Evolutionary conservation across 1,140 invertebrate genomes (phyloP), one percentile per base, ranked within the genome.

Genomic region (Oscheius sp.): DNA sequence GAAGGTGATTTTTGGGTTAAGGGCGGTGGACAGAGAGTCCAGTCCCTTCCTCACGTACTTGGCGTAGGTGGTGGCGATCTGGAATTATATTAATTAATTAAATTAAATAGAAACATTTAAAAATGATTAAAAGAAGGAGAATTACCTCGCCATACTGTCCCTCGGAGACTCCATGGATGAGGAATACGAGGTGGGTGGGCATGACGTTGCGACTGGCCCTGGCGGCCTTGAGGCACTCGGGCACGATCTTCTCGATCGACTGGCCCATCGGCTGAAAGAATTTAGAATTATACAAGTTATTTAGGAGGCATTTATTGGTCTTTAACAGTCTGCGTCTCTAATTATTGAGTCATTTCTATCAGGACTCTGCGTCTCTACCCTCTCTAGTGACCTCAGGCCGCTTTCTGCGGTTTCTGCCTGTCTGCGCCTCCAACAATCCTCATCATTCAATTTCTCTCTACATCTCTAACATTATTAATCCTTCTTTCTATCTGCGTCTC

Each of bases 91-190:
- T 45, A 18, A 18, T 23, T 45, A 45, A 45, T 45, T 45, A 15
- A 15, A 45, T 18, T 23, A 0, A 18, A 29, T 26, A 23, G 1
- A 0, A 23, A 0, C 20, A 20, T 15, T 1, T 65, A 28, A 72
- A n/a, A 20, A 26, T 42, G 31, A 20, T 4, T 28, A 18, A 20
- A 29, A 1, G 0, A 15, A 71, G 34, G 31, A n/a, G 15, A 26
- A 15, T 18, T 0, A 91, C 89, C 79, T 89, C 85, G 0, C 86
- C 78, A 82, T 94, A 93, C 77, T 93, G 91, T 0, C 92, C 92
- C 79, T 94, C 92, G 2, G 91, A 91, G 0, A 94, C 92, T 1
- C 93, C 93, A 82, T 94, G 92, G 7, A 92, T 87, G 83, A 90
- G 93, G 64, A 91, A 90, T 34, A 92, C 85, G 52, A 92, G 89